A percentile compares a stretch with the other conserved stretches of the same genome.
phyloP scores from a whole-genome alignment of 2,113 vertebrate species.

The Sialia sialis region DNA sequence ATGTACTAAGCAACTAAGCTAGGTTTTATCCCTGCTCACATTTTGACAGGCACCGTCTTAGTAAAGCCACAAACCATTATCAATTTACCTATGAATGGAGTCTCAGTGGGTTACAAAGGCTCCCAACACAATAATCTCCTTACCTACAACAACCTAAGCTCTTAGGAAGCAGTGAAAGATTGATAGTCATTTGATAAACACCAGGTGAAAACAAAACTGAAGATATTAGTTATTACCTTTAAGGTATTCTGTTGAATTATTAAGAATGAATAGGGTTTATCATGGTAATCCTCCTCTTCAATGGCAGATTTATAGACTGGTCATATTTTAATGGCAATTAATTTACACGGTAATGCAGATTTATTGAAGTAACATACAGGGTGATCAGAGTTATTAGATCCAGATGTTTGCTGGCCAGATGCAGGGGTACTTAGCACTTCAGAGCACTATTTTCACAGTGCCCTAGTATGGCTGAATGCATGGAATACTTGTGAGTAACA shows the following conservation, averaged over 20 bases:
- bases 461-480: background rate
- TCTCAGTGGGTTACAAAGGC: background rate
- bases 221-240: background rate
- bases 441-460: background rate
- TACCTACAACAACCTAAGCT: background rate
- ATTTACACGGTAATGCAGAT: background rate
- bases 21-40: background rate
- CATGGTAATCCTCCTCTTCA: background rate
- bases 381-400: background rate
- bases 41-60: background rate
- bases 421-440: background rate
- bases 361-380: background rate
- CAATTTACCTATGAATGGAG: background rate
- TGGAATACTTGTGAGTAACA: background rate
- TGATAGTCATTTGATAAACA: background rate
- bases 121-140: background rate
- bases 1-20: background rate
- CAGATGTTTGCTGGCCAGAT: slow-evolving; percentile 1
- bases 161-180: background rate
- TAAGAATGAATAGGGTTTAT: background rate
- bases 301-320: background rate
- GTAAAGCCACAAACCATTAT: background rate
- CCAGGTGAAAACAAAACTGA: background rate
- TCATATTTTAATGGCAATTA: background rate
- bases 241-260: background rate